A percentile compares a stretch with the other conserved stretches of the same genome.
Evolutionary conservation across 2,888 invertebrate species (phyloP).

Genomic region (Orthosia gracilis): DNA sequence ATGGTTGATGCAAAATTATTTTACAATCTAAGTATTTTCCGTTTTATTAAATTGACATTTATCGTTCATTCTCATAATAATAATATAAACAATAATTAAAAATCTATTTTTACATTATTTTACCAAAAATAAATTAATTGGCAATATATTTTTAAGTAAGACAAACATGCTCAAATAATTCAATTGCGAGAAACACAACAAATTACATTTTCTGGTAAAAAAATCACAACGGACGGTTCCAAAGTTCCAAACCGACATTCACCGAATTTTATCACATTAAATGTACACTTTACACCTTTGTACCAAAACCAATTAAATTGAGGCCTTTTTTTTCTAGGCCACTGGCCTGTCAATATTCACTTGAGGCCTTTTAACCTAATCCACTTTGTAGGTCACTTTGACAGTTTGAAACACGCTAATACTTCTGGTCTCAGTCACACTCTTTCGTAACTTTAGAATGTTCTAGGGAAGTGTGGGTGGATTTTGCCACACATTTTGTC

Average conservation of each 20-base stretch:
- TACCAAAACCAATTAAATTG: constrained; percentile 15
- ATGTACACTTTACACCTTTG: constrained; percentile 43
- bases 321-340: constrained; percentile 31
- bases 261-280: constrained; percentile 61
- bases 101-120: constrained; percentile 23
- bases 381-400: constrained; percentile 30
- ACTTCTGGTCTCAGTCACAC: constrained; percentile 70
- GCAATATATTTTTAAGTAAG: constrained; percentile 8
- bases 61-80: constrained; percentile 55
- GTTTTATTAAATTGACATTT: constrained; percentile 77
- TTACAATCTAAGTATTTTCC: constrained; percentile 60
- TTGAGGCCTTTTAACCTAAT: constrained; percentile 36
- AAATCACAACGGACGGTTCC: constrained; percentile 63
- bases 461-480: no score
- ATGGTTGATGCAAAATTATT: constrained; percentile 75
- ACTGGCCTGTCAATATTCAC: constrained; percentile 24
- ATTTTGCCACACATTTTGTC: no score
- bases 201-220: constrained; percentile 7
- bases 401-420: constrained; percentile 40
- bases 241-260: constrained; percentile 47
- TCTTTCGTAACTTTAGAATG: constrained; percentile 73
- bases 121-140: constrained; percentile 19
- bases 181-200: constrained; percentile 12
- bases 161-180: constrained; percentile 23
- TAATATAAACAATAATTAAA: constrained; percentile 42